These are phyloP conservation scores for Bagarius yarrelli DNA, from an alignment of 2,113 vertebrate species.

Conservation along the genomic window DNA sequence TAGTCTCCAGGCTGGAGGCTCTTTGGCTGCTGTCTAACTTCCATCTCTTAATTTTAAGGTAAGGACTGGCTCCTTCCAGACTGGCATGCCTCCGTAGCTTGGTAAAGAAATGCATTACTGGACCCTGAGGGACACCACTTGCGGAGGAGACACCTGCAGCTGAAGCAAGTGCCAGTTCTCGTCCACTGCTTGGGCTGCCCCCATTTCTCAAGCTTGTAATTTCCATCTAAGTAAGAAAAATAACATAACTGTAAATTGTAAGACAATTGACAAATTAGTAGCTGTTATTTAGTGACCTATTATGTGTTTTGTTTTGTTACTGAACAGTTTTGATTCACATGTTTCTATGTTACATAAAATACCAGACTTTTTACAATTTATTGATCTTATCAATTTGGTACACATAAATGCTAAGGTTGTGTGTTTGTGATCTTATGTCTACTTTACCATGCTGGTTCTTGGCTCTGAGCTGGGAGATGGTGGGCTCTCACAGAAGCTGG, in stretches of 20 bases:
- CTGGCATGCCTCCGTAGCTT: conserved; percentile 91
- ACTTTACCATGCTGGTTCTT: conserved; percentile 65
- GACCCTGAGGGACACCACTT: conserved; percentile 64
- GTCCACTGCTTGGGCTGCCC: conserved; percentile 60
- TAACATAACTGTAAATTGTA: background rate
- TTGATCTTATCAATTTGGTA: background rate
- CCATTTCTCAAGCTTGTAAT: conserved; percentile 55
- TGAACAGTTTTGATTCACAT: no score
- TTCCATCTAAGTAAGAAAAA: conserved; percentile 33
- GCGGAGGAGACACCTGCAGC: conserved; percentile 40
- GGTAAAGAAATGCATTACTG: conserved; percentile 86
- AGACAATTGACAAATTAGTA: background rate
- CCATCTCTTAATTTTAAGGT: conserved; percentile 96
- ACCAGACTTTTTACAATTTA: background rate
- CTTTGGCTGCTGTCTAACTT: conserved; percentile 91
- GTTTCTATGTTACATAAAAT: background rate
- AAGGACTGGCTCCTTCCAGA: conserved; percentile 90
- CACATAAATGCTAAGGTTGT: background rate
- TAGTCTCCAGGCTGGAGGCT: conserved; percentile 91
- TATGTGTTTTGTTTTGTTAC: background rate
- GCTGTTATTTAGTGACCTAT: background rate
- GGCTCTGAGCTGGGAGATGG: conserved; percentile 62
- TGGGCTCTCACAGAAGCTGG: conserved; percentile 72
- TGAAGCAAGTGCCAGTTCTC: conserved; percentile 29
- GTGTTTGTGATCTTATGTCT: background rate